Evolutionary conservation across 37 sponge, comb jelly and placozoan species (phyloP).

Genomic region (Theonella swinhoei): DNA sequence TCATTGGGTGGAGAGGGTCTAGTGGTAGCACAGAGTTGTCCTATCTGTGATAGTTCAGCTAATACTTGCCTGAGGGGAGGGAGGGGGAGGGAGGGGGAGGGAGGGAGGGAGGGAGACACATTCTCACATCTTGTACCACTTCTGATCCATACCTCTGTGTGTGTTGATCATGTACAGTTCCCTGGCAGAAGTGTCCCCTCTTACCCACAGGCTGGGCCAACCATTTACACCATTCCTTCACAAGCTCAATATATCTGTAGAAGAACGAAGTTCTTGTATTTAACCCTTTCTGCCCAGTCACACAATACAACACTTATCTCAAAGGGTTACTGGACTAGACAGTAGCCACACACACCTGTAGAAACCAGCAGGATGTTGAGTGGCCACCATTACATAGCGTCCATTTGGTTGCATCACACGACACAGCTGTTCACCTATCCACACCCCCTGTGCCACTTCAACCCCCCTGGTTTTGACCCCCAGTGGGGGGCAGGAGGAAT

Average conservation of each 20-base stretch:
- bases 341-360: not conserved
- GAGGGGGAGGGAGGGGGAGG: not conserved
- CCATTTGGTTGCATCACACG: slow-evolving; percentile 31
- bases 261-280: too few relatives aligned
- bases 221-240: slow-evolving; percentile 40
- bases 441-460: not conserved
- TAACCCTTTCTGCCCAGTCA: not conserved
- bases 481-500: not conserved
- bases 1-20: not conserved
- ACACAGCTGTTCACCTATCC: not conserved
- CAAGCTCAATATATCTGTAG: slow-evolving; percentile 19
- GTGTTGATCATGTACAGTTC: not conserved
- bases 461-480: not conserved
- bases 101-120: not conserved
- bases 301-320: not conserved
- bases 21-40: not conserved
- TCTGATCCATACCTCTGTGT: not conserved
- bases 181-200: not conserved
- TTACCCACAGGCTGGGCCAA: not conserved
- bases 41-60: not conserved
- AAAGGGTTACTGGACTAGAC: not conserved
- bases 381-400: slow-evolving; percentile 11
- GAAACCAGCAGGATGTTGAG: not conserved
- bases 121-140: not conserved
- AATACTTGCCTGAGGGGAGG: not conserved